Base-by-base conservation (phyloP, 2,113 vertebrate genomes). In the Myotis davidii region DNA sequence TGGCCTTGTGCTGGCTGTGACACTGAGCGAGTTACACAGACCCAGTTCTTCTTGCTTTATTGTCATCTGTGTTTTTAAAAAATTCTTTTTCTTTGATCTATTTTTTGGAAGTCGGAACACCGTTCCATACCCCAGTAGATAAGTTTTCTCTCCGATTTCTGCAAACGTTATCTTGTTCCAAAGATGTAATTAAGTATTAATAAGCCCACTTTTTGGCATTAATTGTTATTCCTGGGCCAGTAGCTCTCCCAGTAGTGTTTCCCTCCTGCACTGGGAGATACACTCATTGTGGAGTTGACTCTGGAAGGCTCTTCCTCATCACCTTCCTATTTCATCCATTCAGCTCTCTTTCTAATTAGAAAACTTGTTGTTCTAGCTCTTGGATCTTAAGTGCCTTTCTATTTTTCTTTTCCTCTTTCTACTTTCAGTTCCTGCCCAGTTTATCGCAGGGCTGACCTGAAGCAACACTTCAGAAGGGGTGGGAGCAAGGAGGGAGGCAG, bases 71-170 rank as follows among this genome's bases (percentile, higher is more conserved):
- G 14, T 45, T 74, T 48, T 16, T 12, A 11, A 59, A 59, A 59
- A 61, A 61, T 45, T 5, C 25, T 50, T 69, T 96, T 79, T 29
- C 42, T 61, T 69, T 32, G 54, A 50, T 84, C 27, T 13, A 2
- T 77, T 84, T 81, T 74, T 76, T 89, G 70, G 76, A 59, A 54
- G 42, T 20, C 73, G 61, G 34, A 34, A 17, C 1, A 11, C 11
- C 25, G 85, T 92, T 91, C 12, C 74, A 1, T 85, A 52, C 5
- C 21, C 27, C 56, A 54, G 32, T 52, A 94, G 64, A 27, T 70
- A 45, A 18, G 4, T 50, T 92, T 85, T 97, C 16, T 86, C 29
- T 23, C 54, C 73, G 67, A 85, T 93, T 76, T 81, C 50, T 87
- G 11, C 32, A 56, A 81, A 72, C 25, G 64, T 70, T 61, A 6